Evolutionary conservation across 2,888 invertebrate genomes (phyloP), one percentile per base, ranked within the genome.

Genomic region (Drosophila kuntzei): DNA sequence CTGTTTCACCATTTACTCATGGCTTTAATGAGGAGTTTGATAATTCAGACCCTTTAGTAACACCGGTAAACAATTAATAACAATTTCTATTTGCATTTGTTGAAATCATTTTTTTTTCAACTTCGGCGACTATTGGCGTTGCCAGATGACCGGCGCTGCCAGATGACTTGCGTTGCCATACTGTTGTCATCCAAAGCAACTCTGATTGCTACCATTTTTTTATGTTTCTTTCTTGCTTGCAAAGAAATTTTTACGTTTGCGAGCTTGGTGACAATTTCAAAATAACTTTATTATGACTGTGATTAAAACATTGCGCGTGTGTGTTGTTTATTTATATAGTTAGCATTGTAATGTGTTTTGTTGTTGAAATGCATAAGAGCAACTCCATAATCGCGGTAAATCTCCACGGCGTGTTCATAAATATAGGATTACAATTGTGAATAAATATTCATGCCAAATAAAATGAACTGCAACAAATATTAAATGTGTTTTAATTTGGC

Each of bases 101-200:
- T 25, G 32, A 55, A 55, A 50, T 43, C n/a, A 7, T 46, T 63
- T 64, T 75, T 73, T 68, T 75, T 67, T 70, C 66, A 51, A 68
- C 62, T 83, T 62, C 74, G 79, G 84, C 76, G 76, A 80, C 36
- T 71, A 46, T 54, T 43, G n/a, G 60, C 36, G 71, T 67, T 75
- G 71, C 75, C 75, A 66, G n/a, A 32, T 8, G 3, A n/a, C 5
- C 11, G 14, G 18, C 20, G 71, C 18, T 55, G 60, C 60, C 71
- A 71, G n/a, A 32, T 8, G 3, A n/a, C 5, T 9, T 14, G 18
- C 20, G 71, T 22, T 55, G 60, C 60, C 71, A 71, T 5, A 60
- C 14, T 14, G 14, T 29, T 41, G 5, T 7, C 12, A 1, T 14
- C 11, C 29, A 67, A 71, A 60, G 58, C 75, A 76, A 71, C 75